These are phyloP conservation scores for Oeneis ivallda DNA, from an alignment of 2,888 invertebrate genomes.

Conservation along the genomic window DNA sequence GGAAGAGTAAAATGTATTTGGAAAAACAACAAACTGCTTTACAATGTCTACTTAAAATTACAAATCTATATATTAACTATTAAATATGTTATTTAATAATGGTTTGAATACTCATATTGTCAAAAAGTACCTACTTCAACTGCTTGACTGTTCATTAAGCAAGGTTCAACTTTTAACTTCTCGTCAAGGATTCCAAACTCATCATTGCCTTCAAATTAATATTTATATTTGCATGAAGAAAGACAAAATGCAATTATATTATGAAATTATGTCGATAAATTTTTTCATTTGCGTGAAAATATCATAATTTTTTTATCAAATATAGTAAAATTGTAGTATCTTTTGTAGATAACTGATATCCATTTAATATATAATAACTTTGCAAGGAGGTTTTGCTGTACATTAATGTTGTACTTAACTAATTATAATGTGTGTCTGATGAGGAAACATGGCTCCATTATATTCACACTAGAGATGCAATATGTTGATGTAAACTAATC, in stretches of 20 bases:
- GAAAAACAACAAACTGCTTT: conserved; percentile 11
- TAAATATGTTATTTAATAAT: conserved; percentile 15
- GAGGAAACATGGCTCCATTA: neutral
- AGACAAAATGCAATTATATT: neutral
- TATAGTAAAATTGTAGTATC: too few relatives aligned
- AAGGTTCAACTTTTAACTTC: conserved; percentile 14
- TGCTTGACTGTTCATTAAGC: conserved; percentile 23
- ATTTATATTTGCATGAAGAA: too few relatives aligned
- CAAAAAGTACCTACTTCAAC: conserved; percentile 28
- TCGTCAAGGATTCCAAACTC: conserved; percentile 19
- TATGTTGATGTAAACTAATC: conserved; percentile 30
- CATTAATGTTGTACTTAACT: too few relatives aligned
- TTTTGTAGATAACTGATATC: too few relatives aligned
- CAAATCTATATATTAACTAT: conserved; percentile 16
- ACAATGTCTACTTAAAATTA: conserved; percentile 22
- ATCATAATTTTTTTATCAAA: too few relatives aligned
- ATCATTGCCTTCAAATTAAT: conserved; percentile 1
- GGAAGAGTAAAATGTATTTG: conserved; percentile 2
- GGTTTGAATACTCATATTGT: conserved; percentile 34
- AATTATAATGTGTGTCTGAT: neutral
- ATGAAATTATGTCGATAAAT: neutral
- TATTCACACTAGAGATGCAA: neutral
- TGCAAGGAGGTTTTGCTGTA: too few relatives aligned
- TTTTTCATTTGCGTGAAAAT: neutral
- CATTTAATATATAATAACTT: too few relatives aligned